These are phyloP conservation scores for Crocallis elinguaria DNA, from an alignment of 2,888 invertebrate genomes.

Conservation along the genomic window DNA sequence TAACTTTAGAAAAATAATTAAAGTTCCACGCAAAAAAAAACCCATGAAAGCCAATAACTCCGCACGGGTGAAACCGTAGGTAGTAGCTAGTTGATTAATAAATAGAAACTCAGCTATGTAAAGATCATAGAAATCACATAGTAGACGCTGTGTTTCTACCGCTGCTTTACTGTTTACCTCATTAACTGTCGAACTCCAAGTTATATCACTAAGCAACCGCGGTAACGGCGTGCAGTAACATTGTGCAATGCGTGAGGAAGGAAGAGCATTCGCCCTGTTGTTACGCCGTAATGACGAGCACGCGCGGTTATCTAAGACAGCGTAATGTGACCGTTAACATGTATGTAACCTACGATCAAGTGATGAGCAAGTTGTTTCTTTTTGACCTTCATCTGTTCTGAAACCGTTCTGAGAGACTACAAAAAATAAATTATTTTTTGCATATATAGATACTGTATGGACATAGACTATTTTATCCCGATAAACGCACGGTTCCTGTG, in stretches of 20 bases:
- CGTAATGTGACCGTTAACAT: conserved; percentile 46
- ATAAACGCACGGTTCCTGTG: no score
- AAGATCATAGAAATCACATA: not conserved
- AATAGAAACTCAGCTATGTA: no score
- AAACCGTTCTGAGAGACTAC: not conserved
- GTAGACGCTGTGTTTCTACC: not conserved
- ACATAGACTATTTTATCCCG: no score
- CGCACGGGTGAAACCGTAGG: no score
- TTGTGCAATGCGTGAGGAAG: conserved; percentile 70
- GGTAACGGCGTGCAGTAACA: conserved; percentile 53
- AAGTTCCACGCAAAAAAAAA: no score
- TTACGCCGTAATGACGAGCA: conserved; percentile 61
- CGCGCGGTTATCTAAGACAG: conserved; percentile 57
- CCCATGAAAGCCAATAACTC: no score
- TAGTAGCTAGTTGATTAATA: no score
- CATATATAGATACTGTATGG: no score
- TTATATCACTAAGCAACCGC: conserved; percentile 32
- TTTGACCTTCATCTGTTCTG: conserved; percentile 3
- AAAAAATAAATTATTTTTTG: no score
- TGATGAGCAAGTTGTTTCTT: not conserved
- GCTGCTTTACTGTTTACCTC: not conserved
- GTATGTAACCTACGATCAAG: conserved; percentile 8
- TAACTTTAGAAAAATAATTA: no score
- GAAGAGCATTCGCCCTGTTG: conserved; percentile 60
- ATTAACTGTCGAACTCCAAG: conserved; percentile 8